Conservation (phyloP, 92 coral and sea anemone species). For the Ricordea florida region DNA sequence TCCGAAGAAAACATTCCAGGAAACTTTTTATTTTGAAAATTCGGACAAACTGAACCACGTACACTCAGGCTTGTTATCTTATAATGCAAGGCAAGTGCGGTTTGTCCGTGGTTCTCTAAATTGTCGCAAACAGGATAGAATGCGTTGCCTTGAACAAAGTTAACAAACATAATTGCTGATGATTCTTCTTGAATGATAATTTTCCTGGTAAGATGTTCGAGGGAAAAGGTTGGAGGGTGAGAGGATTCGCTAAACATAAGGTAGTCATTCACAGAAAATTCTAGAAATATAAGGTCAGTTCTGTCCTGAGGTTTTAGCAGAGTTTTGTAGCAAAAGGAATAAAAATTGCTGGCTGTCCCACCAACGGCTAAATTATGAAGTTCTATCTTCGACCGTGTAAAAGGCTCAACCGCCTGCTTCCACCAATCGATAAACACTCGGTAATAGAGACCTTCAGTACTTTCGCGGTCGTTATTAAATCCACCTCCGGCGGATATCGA, state of each 20-base stretch:
- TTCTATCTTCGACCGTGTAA: constrained; percentile 31
- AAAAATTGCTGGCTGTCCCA: constrained; percentile 53
- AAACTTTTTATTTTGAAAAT: background rate
- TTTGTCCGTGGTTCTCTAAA: constrained; percentile 50
- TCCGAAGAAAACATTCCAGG: constrained; percentile 20
- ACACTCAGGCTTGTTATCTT: constrained; percentile 41
- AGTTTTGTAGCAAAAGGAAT: constrained; percentile 28
- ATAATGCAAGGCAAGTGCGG: constrained; percentile 34
- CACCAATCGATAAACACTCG: constrained; percentile 61
- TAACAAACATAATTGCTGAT: constrained; percentile 40
- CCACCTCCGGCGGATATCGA: constrained; percentile 64
- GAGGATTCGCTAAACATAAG: background rate
- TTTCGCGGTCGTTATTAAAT: constrained; percentile 15
- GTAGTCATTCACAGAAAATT: constrained; percentile 49
- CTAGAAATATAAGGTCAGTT: constrained; percentile 35
- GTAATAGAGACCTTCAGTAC: constrained; percentile 31
- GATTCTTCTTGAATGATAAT: constrained; percentile 3
- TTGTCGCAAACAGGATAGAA: background rate
- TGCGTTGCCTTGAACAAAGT: background rate
- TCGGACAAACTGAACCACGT: constrained; percentile 48
- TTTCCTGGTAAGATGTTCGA: constrained; percentile 38
- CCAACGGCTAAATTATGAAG: constrained; percentile 51
- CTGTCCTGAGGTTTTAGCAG: constrained; percentile 5
- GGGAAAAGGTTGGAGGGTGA: background rate
- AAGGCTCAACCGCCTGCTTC: constrained; percentile 42